A percentile compares a stretch with the other conserved stretches of the same genome.
phyloP scores from a whole-genome alignment of 2,113 vertebrate species.

The Centrocercus urophasianus region DNA sequence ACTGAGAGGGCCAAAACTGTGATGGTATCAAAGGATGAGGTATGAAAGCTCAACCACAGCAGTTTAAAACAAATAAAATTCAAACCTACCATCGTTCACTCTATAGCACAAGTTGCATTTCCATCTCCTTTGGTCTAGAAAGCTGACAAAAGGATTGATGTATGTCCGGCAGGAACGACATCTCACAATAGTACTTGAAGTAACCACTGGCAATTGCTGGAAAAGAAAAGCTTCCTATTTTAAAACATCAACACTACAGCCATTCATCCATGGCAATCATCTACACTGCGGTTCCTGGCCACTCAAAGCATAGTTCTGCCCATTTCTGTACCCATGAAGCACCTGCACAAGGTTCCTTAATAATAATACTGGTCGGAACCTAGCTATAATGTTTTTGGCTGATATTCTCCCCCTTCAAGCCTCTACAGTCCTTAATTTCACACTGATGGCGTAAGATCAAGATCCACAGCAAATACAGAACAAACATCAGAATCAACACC shows the following conservation, averaged over 20 bases:
- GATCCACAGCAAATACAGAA: neutral
- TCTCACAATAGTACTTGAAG: conserved; percentile 95
- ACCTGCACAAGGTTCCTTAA: neutral
- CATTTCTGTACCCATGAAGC: neutral
- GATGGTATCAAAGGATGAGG: neutral
- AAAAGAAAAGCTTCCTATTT: conserved; percentile 32
- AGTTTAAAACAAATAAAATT: neutral
- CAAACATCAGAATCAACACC: neutral
- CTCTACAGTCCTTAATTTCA: neutral
- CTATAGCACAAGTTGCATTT: conserved; percentile 96
- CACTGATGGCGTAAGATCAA: neutral
- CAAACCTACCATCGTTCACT: conserved; percentile 91
- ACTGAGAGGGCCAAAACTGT: neutral
- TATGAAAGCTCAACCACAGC: neutral
- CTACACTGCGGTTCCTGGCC: neutral
- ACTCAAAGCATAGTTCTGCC: neutral
- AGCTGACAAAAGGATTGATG: conserved; percentile 96
- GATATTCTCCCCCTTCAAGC: neutral
- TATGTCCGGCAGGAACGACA: conserved; percentile 97
- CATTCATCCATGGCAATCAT: neutral
- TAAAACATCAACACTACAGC: neutral
- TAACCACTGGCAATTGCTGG: conserved; percentile 96
- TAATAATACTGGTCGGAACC: rapidly evolving
- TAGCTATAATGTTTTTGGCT: neutral
- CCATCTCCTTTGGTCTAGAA: conserved; percentile 95